Percentiles rank a stretch among this genome's conserved stretches.
Conservation (phyloP, 2,797 vertebrate species). For the Taenioides sp. region DNA sequence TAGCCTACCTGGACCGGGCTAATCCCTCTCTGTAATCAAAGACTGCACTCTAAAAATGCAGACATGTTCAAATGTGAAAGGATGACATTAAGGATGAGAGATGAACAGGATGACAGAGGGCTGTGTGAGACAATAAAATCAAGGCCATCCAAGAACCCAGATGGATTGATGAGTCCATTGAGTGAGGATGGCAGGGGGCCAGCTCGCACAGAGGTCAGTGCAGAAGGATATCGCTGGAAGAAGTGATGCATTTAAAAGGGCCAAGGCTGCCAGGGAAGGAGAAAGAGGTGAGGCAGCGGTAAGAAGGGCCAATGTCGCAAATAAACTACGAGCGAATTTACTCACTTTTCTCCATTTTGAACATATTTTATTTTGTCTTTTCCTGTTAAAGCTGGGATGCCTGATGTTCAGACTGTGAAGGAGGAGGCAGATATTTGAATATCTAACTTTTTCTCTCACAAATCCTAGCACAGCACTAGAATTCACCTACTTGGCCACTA, state of each 20-base stretch:
- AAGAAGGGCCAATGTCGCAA: slow-evolving; percentile 53
- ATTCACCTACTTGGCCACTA: too few relatives aligned
- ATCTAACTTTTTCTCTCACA: too few relatives aligned
- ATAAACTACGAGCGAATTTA: slow-evolving; percentile 45
- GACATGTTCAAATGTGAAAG: slow-evolving; percentile 77
- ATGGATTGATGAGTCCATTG: slow-evolving; percentile 82
- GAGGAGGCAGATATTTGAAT: too few relatives aligned
- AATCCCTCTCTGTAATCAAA: slow-evolving; percentile 63
- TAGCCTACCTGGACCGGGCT: slow-evolving; percentile 56
- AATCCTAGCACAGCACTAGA: too few relatives aligned
- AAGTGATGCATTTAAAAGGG: slow-evolving; percentile 80
- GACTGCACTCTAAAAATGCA: slow-evolving; percentile 69
- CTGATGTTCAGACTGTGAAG: too few relatives aligned
- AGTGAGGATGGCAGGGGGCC: slow-evolving; percentile 77
- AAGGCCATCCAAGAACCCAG: slow-evolving; percentile 78
- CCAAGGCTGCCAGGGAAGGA: slow-evolving; percentile 73
- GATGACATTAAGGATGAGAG: slow-evolving; percentile 79
- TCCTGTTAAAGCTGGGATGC: background rate
- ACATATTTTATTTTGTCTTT: background rate
- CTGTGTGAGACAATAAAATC: slow-evolving; percentile 81
- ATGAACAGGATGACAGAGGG: slow-evolving; percentile 73
- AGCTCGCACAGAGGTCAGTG: slow-evolving; percentile 78
- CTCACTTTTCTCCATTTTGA: slow-evolving; percentile 24
- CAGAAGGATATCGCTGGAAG: slow-evolving; percentile 78
- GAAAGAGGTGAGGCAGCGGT: slow-evolving; percentile 54